Evolutionary conservation across 2,888 invertebrate species (phyloP).

Genomic region (Chrysotoxum bicinctum): DNA sequence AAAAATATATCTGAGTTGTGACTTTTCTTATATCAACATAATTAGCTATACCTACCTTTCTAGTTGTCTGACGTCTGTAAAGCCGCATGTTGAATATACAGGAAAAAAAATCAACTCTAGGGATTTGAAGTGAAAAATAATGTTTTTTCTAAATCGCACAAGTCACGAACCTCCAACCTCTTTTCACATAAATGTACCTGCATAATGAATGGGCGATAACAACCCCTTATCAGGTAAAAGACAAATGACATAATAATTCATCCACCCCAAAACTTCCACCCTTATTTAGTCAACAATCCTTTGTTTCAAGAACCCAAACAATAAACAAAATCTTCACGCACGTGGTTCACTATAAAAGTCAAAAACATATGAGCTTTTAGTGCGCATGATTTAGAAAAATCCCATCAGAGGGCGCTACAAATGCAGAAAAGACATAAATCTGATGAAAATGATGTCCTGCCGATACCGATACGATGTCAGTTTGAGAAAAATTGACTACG

Average conservation of each 20-base stretch:
- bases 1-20: neutral
- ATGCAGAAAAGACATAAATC: slow-evolving; percentile 13
- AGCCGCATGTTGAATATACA: neutral
- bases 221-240: slow-evolving; percentile 9
- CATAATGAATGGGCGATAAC: neutral
- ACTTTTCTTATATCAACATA: neutral
- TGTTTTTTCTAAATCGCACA: neutral
- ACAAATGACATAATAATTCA: slow-evolving; percentile 34
- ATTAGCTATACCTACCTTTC: neutral
- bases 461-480: slow-evolving; percentile 45
- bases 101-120: neutral
- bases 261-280: neutral
- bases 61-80: neutral
- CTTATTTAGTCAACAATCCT: neutral
- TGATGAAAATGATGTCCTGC: slow-evolving; percentile 45
- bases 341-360: slow-evolving; percentile 53
- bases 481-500: slow-evolving; percentile 52
- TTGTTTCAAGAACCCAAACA: slow-evolving; percentile 59
- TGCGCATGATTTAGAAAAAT: slow-evolving; percentile 47
- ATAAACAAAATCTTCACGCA: slow-evolving; percentile 62
- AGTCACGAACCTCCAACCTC: slow-evolving; percentile 19
- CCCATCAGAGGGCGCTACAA: slow-evolving; percentile 32
- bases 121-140: neutral
- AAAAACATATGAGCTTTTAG: slow-evolving; percentile 44
- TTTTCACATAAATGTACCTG: neutral